A percentile compares a stretch with the other conserved stretches of the same genome.
Evolutionary conservation across 2,113 vertebrate genomes (phyloP).

Genomic region (Mormyrus iriodes): DNA sequence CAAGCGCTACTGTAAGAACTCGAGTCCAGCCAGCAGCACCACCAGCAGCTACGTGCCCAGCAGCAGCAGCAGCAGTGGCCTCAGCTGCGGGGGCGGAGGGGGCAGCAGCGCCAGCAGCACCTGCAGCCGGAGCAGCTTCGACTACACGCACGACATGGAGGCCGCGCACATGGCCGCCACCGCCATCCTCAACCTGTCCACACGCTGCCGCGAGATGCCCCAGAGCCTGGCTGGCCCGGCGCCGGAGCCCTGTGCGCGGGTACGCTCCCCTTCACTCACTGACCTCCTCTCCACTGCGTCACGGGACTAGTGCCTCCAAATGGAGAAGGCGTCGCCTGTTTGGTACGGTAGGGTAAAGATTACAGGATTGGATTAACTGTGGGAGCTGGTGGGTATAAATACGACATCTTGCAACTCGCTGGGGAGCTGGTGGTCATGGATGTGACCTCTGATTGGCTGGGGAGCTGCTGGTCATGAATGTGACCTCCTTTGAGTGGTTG

Average conservation of each 20-base stretch:
- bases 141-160: conserved; percentile 98
- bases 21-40: conserved; percentile 89
- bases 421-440: no score
- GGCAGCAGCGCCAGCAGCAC: conserved; percentile 97
- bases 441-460: neutral
- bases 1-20: conserved; percentile 92
- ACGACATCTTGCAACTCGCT: neutral
- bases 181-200: conserved; percentile 97
- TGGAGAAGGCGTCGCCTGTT: neutral
- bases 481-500: neutral
- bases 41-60: conserved; percentile 97
- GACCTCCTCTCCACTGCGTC: neutral
- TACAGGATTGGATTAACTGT: neutral
- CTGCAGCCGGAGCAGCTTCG: conserved; percentile 98
- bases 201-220: conserved; percentile 93
- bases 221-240: conserved; percentile 84
- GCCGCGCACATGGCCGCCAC: conserved; percentile 98
- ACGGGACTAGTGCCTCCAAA: neutral
- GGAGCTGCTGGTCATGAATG: neutral
- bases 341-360: neutral
- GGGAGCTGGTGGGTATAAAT: neutral
- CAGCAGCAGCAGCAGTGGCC: conserved; percentile 95
- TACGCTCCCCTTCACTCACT: conserved; percentile 44
- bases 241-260: conserved; percentile 85
- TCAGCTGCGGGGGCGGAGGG: conserved; percentile 92